Evolutionary conservation across 2,113 vertebrate genomes (phyloP).

Genomic region (Rhinolophus sinicus): DNA sequence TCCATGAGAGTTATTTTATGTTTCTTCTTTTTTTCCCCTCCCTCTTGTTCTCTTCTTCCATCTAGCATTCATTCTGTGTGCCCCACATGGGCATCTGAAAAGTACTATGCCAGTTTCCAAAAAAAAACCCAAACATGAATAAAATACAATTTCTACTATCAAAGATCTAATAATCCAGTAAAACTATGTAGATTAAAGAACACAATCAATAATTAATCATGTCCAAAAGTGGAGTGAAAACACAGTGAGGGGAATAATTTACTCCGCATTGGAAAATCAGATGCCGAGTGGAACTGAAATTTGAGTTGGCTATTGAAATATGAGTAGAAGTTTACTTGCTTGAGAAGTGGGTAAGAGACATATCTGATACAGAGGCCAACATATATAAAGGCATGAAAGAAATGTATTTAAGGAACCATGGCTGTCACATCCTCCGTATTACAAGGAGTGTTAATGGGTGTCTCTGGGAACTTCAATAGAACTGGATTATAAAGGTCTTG

Average conservation of each 20-base stretch:
- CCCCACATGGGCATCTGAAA: background rate
- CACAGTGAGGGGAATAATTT: background rate
- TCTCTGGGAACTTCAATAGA: background rate
- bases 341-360: background rate
- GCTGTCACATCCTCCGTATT: background rate
- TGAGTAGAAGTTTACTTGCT: background rate
- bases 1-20: background rate
- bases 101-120: background rate
- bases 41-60: background rate
- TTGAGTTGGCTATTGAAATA: background rate
- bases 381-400: background rate
- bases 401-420: background rate
- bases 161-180: background rate
- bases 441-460: accelerated
- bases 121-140: background rate
- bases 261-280: background rate
- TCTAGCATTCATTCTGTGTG: background rate
- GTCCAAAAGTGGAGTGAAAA: background rate
- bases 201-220: background rate
- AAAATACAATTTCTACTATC: background rate
- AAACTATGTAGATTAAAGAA: background rate
- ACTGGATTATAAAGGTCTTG: background rate
- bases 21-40: background rate
- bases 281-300: background rate
- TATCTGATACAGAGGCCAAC: background rate